Conservation (phyloP, 2,797 vertebrate species). For the Sus cebifrons region DNA sequence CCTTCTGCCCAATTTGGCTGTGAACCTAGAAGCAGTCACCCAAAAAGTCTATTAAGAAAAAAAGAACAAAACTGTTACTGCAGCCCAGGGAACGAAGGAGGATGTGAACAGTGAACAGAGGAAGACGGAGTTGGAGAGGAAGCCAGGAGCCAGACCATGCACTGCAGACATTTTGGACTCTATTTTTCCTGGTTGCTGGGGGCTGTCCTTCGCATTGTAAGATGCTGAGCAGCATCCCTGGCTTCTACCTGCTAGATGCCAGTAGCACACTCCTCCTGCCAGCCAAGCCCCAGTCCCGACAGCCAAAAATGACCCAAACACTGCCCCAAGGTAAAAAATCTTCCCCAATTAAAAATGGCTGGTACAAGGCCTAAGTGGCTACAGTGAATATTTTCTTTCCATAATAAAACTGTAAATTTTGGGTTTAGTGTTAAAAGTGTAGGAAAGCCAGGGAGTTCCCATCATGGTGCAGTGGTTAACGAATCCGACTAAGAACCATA, state of each 20-base stretch:
- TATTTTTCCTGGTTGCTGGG: background rate
- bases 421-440: background rate
- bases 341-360: background rate
- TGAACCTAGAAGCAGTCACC: background rate
- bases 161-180: background rate
- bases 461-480: too few species aligned
- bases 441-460: background rate
- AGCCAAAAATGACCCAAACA: background rate
- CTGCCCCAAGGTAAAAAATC: background rate
- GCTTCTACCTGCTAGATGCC: background rate
- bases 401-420: constrained; percentile 14
- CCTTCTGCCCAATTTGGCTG: background rate
- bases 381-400: constrained; percentile 16
- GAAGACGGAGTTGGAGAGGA: background rate
- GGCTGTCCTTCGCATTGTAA: background rate
- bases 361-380: background rate
- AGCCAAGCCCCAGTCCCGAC: background rate
- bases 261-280: background rate
- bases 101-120: background rate
- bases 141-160: background rate
- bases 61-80: background rate
- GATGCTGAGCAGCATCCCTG: background rate
- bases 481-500: too few species aligned
- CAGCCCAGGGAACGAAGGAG: background rate
- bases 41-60: constrained; percentile 2